phyloP scores from a whole-genome alignment of 2,797 vertebrate species.

The Trachurus trachurus region DNA sequence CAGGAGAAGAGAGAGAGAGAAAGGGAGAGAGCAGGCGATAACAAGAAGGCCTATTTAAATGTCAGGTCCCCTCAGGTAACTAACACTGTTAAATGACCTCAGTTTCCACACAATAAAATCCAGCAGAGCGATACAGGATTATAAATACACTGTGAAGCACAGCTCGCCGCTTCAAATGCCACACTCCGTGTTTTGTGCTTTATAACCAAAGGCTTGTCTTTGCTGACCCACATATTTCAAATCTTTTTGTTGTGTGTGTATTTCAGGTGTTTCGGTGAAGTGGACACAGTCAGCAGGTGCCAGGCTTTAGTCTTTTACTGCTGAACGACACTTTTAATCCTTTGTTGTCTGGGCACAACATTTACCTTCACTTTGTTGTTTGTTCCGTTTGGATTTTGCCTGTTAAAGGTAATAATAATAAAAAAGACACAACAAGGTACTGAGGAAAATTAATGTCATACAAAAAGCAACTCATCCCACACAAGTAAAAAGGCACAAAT shows the following conservation, averaged over 20 bases:
- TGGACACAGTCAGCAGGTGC: neutral
- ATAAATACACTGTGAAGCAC: conserved; percentile 42
- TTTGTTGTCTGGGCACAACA: neutral
- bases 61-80: conserved; percentile 72
- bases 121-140: conserved; percentile 42
- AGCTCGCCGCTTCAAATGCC: conserved; percentile 35
- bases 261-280: neutral
- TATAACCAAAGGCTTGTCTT: conserved; percentile 10
- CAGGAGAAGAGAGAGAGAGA: neutral
- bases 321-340: neutral
- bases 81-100: conserved; percentile 67
- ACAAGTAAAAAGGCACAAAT: too few species aligned
- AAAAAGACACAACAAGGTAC: too few species aligned
- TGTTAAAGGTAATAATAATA: neutral
- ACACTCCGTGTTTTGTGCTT: neutral
- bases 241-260: neutral
- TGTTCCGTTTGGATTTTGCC: neutral
- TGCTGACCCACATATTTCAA: conserved; percentile 8
- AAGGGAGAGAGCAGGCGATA: conserved; percentile 27
- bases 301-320: neutral
- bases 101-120: conserved; percentile 54
- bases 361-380: neutral
- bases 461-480: too few species aligned
- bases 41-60: conserved; percentile 68
- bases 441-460: too few species aligned